Evolutionary conservation across 53 echinoderm and acorn worm species (phyloP), one percentile per base, ranked within the genome.

Genomic region (Astropecten irregularis): DNA sequence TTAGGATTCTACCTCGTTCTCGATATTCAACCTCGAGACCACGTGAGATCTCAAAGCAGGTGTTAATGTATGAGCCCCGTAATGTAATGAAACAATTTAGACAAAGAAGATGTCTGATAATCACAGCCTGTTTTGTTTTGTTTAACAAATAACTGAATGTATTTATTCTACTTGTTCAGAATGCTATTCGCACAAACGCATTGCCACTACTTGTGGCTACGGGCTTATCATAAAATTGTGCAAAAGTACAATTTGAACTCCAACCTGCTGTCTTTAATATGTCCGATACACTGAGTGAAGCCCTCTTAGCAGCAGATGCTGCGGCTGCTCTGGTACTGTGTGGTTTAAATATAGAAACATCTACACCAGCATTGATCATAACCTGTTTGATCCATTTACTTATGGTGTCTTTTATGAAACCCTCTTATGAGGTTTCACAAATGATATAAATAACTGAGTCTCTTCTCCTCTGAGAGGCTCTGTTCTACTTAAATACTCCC

Each of bases 1-100:
- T 72, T 72, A 72, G 53, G 34, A 72, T 72, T 72, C 72, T 72
- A 72, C 37, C 72, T 52, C 72, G 36, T 72, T 33, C 72, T 72
- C 53, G 53, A 72, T 72, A 72, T 50, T 50, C 72, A 52, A n/a
- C 53, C 72, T 72, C 72, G 36, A 72, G 72, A 50, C 72, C 72
- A 72, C 52, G 37, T 72, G 37, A 72, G 51, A 72, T 34, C 51
- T 72, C 36, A 72, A 72, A 72, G 72, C 72, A 34, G 72, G 72
- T 35, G 58, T 51, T 72, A 52, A 72, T 72, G 72, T 51, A 71
- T 52, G 52, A 72, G 72, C 72, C 50, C 18, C 18, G 36, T n/a
- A 57, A 57, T 18, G 25, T 23, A 27, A 57, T 21, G 2, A 21
- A 21, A 57, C 3, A 57, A n/a, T 18, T 4, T 16, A 50, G 3